Evolutionary conservation across 2,797 vertebrate genomes (phyloP).

Genomic region (Luscinia luscinia): DNA sequence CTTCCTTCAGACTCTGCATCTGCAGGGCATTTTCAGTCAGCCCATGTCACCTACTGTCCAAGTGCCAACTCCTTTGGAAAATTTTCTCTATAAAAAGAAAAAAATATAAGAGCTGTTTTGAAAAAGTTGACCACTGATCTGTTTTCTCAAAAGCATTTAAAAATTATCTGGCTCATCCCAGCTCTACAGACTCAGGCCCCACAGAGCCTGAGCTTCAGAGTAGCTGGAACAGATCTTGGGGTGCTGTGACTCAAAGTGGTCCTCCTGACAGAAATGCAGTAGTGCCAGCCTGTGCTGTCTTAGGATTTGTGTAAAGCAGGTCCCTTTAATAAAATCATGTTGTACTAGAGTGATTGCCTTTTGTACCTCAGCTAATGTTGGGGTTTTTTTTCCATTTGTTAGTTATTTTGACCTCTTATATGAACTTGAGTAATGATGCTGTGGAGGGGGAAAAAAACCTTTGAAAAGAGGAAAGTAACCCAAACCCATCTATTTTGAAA

Average conservation of each 20-base stretch:
- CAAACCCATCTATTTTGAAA: conserved; percentile 20
- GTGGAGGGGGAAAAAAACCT: neutral
- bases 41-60: neutral
- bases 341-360: neutral
- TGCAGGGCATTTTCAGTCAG: neutral
- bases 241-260: neutral
- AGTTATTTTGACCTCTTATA: neutral
- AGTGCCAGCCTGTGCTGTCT: neutral
- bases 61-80: neutral
- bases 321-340: neutral
- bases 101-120: neutral
- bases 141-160: neutral
- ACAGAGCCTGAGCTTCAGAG: neutral
- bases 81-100: neutral
- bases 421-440: neutral
- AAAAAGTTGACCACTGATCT: neutral
- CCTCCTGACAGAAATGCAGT: neutral
- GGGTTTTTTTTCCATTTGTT: neutral
- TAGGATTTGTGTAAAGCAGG: neutral
- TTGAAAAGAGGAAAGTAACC: conserved; percentile 45
- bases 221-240: neutral
- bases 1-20: neutral
- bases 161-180: neutral
- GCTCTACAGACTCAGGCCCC: neutral
- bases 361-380: neutral